Base-by-base conservation (phyloP, 1,140 invertebrate species). In the Physella acuta region DNA sequence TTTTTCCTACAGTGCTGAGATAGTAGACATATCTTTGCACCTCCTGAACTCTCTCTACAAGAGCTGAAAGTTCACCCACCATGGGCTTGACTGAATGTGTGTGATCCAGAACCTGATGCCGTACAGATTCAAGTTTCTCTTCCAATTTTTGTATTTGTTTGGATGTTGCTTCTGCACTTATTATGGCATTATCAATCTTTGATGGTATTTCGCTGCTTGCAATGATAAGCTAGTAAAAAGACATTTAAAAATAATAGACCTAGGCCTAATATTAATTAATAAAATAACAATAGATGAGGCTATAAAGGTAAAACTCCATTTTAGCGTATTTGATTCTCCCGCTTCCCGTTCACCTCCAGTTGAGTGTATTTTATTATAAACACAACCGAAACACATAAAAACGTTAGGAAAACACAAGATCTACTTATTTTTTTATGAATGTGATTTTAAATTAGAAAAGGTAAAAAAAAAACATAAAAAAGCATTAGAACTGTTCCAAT, bases 11-110 rank as follows among this genome's bases (percentile, higher is more conserved):
- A 36, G 89, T 86, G 69, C 87, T 85, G 24, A 91, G 79, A 81
- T 93, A 92, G 44, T 88, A 86, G 24, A 88, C 78, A 28, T 88
- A 82, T 66, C 86, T 87, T 73, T 91, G 88, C 53, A 91, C 82
- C 63, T 89, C 86, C 31, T 87, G 81, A 52, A 92, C 87, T 75
- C 89, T 87, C 31, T 87, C 80, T 3, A 89, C 81, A 60, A 88
- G 79, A 70, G 82, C 79, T 55, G 87, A 79, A 1, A 90, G 78
- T 20, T 88, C 79, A 16, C 79, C 80, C 31, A 88, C 78, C 26
- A 85, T 76, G 16, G 87, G 85, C 64, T 87, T 82, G 64, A 87
- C 85, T 68, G 87, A 78, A 20, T 81, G 70, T 1, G 87, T 78
- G 70, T 86, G 84, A 30, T 85, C 76, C 28, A 85, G 73, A 28